Evolutionary conservation across 2,888 invertebrate species (phyloP).

Genomic region (Tipula vernalis): DNA sequence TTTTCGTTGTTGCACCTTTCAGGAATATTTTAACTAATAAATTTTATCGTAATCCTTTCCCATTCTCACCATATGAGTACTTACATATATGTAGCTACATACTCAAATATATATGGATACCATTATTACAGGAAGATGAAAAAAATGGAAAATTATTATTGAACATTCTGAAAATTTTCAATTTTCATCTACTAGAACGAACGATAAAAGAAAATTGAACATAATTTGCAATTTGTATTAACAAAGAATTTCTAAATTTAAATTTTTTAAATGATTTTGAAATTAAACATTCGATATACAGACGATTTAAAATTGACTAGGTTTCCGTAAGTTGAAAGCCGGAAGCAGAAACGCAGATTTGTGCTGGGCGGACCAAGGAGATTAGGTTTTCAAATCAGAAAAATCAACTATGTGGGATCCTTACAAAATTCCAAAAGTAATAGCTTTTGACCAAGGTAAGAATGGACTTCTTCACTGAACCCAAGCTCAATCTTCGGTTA

Average conservation of each 20-base stretch:
- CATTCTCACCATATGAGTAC: not conserved
- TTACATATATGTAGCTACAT: not conserved
- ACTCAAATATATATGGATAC: not conserved
- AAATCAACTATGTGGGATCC: too few species aligned
- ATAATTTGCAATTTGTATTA: too few species aligned
- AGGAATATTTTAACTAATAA: not conserved
- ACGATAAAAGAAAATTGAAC: not conserved
- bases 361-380: too few species aligned
- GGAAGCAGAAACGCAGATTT: too few species aligned
- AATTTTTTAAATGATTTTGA: not conserved
- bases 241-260: not conserved
- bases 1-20: not conserved
- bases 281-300: not conserved
- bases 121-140: not conserved
- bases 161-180: not conserved
- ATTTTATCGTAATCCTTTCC: not conserved
- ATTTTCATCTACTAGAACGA: not conserved
- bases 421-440: too few species aligned
- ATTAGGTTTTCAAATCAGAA: too few species aligned
- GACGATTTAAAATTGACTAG: too few species aligned
- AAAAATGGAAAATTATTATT: not conserved
- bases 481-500: too few species aligned
- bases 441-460: too few species aligned
- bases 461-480: too few species aligned
- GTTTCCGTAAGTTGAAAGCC: too few species aligned